phyloP scores from a whole-genome alignment of 2,888 invertebrate genomes.

The Himalopsyche tibetana region DNA sequence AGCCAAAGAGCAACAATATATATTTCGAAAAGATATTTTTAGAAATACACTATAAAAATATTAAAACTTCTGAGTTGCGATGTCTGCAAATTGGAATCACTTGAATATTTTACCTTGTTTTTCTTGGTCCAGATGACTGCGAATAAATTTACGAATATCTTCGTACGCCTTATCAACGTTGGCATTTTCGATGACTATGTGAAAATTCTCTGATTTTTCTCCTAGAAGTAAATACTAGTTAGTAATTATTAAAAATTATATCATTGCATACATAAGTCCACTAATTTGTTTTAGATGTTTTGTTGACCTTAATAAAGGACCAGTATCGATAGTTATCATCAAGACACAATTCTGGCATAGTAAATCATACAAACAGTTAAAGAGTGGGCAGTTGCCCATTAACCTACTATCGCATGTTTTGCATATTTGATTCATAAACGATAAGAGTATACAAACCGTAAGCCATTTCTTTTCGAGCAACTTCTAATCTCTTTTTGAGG shows the following conservation, averaged over 20 bases:
- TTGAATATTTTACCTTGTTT: slow-evolving; percentile 72
- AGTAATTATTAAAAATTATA: neutral
- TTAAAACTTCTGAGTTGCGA: neutral
- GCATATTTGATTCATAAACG: slow-evolving; percentile 31
- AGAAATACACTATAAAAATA: neutral
- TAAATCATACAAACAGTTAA: too few relatives aligned
- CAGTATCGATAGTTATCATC: too few relatives aligned
- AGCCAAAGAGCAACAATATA: too few relatives aligned
- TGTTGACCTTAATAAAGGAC: neutral
- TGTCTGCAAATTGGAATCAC: neutral
- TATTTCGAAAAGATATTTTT: neutral
- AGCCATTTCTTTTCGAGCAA: slow-evolving; percentile 88
- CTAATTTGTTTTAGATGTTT: neutral
- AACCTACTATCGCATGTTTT: too few relatives aligned
- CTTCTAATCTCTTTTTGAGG: slow-evolving; percentile 84
- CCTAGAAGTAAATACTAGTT: slow-evolving; percentile 69
- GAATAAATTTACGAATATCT: slow-evolving; percentile 83
- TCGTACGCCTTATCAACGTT: slow-evolving; percentile 87
- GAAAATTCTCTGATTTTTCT: slow-evolving; percentile 85
- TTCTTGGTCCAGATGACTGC: slow-evolving; percentile 79
- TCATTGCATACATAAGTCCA: too few relatives aligned
- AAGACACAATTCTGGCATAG: too few relatives aligned
- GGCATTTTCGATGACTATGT: slow-evolving; percentile 89
- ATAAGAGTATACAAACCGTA: slow-evolving; percentile 80
- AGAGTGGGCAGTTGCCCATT: too few relatives aligned